Evolutionary conservation across 2,888 invertebrate genomes (phyloP), one percentile per base, ranked within the genome.

Genomic region (Suillia variegata): DNA sequence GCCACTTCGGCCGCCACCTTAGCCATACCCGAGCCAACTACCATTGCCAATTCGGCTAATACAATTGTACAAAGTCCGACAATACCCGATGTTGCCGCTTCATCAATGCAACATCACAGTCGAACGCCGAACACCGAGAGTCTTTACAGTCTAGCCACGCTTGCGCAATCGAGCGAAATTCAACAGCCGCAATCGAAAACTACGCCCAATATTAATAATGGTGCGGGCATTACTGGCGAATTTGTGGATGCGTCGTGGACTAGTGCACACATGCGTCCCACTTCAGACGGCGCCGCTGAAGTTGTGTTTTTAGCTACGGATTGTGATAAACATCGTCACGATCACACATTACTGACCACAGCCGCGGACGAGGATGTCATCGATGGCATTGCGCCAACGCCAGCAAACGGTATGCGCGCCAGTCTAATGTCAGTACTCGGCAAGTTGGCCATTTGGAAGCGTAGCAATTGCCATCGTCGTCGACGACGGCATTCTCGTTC

Each of bases 131-230:
- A 64, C 54, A 72, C 67, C 50, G 69, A 75, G 45, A 76, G 79
- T 62, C 79, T 80, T 50, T 80, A 77, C 50, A 79, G 77, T 26
- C 38, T 74, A 51, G 66, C 69, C 10, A 64, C 68, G 1, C 63
- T 68, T 1, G 69, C 69, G n/a, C 68, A 71, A 60, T 62, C 64
- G 21, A 69, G 69, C 22, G 70, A 70, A 61, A 61, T 68, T 5
- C 69, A 68, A 62, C 70, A 71, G 51, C 67, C 65, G 55, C 65
- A 68, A 33, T 74, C 71, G n/a, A n/a, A n/a, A n/a, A 73, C 12
- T 2, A 34, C 5, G 20, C 47, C 15, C 2, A 15, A 22, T 33
- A 24, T 42, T 38, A 15, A 56, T 61, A 4, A 45, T 58, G 2
- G 56, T 22, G 56, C 34, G 58, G 56, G 20, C 5, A 38, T 59